Conservation (phyloP, 2,888 invertebrate genomes). For the Campoplex capitator region DNA sequence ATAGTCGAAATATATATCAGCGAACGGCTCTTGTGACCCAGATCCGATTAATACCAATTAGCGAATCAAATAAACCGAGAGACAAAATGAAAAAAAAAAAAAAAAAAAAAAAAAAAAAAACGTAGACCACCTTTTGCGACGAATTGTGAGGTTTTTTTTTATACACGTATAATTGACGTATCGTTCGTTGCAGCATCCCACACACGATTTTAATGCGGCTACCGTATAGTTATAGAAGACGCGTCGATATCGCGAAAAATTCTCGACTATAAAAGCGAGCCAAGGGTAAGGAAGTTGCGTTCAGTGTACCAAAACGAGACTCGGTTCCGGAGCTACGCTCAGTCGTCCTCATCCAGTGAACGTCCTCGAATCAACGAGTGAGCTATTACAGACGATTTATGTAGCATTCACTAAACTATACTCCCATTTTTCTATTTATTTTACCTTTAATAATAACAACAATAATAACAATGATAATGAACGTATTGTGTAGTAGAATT, state of each 20-base stretch:
- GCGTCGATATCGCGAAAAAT: not conserved
- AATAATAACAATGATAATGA: constrained; percentile 52
- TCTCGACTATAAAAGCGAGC: constrained; percentile 75
- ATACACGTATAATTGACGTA: constrained; percentile 20
- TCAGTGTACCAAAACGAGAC: constrained; percentile 76
- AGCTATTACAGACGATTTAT: constrained; percentile 63
- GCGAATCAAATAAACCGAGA: constrained; percentile 5
- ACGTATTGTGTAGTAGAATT: constrained; percentile 34
- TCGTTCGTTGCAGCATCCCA: constrained; percentile 34
- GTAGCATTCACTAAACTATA: constrained; percentile 55
- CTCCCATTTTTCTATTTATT: constrained; percentile 21
- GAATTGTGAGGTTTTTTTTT: constrained; percentile 22
- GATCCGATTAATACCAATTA: constrained; percentile 37
- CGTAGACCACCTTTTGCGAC: not conserved
- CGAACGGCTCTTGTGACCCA: constrained; percentile 8
- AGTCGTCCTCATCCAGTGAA: constrained; percentile 53
- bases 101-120: not conserved
- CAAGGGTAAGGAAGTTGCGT: constrained; percentile 71
- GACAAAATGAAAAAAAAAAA: constrained; percentile 2
- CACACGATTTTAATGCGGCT: constrained; percentile 9
- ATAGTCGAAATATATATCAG: constrained; percentile 3
- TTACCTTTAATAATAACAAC: constrained; percentile 49
- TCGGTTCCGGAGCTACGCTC: constrained; percentile 60
- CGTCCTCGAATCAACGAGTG: constrained; percentile 69
- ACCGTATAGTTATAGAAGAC: not conserved